Evolutionary conservation across 2,113 vertebrate genomes (phyloP), one percentile per base, ranked within the genome.

Genomic region (Mirounga angustirostris): DNA sequence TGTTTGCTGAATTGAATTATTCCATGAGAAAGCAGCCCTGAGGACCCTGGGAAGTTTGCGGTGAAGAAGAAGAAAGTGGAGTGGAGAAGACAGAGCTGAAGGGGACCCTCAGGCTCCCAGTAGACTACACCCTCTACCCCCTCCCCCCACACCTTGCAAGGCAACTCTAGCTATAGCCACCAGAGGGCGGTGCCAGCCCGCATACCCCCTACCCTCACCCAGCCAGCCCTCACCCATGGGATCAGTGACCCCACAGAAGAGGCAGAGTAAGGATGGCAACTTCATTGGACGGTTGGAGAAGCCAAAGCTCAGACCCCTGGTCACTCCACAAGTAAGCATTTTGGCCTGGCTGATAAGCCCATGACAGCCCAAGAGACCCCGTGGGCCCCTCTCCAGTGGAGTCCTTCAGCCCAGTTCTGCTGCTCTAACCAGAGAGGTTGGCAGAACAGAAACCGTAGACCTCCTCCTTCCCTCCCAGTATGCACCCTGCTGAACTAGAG

Each of bases 111-210:
- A 15, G 16, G 12, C 50, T 40, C 65, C 52, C 74, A 36, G 22
- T 1, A 26, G 28, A 61, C 21, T 1, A 1, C 3, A 40, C 0
- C 2, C 16, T 16, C 58, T 24, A 43, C 46, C 46, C 46, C 0
- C 46, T 1, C 46, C 46, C 89, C 28, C 1, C 0, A 7, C 33
- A 0, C 24, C 1, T 28, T 5, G 16, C 58, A 15, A 0, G 7
- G 94, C 92, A 96, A 92, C 30, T 92, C 95, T 81, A 22, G 3
- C 2, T 43, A 0, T 0, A 4, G 59, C 92, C 98, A 94, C 90
- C 73, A 97, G 98, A 90, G 94, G 92, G 94, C 96, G 97, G 67
- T 96, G 54, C 40, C 46, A 61, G 63, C 30, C 73, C 83, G 83
- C 46, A 3, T 54, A 73, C 14, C 50, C 6, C 52, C 9, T 7